Evolutionary conservation across 2,113 vertebrate genomes (phyloP), one percentile per base, ranked within the genome.

Genomic region (Chionodraco myersi): DNA sequence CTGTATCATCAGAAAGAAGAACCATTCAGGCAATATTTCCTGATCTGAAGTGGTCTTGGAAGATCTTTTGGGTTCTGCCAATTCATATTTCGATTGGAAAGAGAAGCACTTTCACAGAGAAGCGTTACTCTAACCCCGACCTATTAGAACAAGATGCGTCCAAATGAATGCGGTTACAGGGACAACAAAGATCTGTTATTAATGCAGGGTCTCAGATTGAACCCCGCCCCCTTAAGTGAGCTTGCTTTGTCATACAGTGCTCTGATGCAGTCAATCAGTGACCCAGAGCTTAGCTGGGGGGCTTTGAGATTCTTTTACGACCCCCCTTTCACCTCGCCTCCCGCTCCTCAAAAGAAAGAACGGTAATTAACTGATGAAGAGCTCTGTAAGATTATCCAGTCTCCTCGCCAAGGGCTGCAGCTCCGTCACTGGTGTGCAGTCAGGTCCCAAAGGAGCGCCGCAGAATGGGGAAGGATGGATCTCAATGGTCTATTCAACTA

Each of bases 361-460:
- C 86, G 89, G 88, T 95, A 94, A 94, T 94, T 94, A 95, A 93
- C 88, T 91, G 86, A 93, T 90, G 90, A 90, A 89, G 91, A 90
- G 93, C 91, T 94, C 91, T 89, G 86, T 88, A 87, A 90, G 90
- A 93, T 88, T 89, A 89, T 90, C 91, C 87, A 66, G 86, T 84
- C 80, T 82, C 66, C 69, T 80, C 72, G 73, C 86, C 78, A 83
- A 86, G 74, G 86, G 58, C 71, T 72, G 65, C 76, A 79, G 83
- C 83, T 77, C 86, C 64, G 84, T 84, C 87, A 73, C 68, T 57
- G 82, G 81, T 89, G 89, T 85, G 88, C 86, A 83, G 86, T 85
- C 85, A 80, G 58, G 85, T 90, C 88, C 92, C 91, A 77, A 79
- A 88, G 87, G 91, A 90, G 75, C 81, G 14, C 52, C 57, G 72